Evolutionary conservation across 2,113 vertebrate species (phyloP).

Genomic region (Calonectris borealis): DNA sequence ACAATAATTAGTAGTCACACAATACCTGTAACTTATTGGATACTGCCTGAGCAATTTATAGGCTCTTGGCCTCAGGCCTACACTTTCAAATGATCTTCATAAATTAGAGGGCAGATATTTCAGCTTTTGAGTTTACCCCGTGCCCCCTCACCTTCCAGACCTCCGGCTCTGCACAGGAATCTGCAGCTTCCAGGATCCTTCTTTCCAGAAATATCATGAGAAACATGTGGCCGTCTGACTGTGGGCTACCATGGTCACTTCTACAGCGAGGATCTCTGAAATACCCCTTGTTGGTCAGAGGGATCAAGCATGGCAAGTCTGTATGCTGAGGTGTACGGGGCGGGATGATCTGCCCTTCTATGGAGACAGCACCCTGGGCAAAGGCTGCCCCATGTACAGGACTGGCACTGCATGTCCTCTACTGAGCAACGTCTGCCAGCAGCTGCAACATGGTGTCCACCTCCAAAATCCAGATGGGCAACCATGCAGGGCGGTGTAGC

Average conservation of each 20-base stretch:
- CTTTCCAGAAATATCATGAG: neutral
- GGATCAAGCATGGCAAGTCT: neutral
- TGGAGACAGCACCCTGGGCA: neutral
- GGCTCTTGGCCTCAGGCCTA: neutral
- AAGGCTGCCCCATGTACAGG: neutral
- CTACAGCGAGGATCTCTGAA: neutral
- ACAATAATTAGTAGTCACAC: neutral
- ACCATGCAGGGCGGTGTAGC: rapidly evolving
- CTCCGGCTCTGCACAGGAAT: neutral
- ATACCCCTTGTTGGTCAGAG: neutral
- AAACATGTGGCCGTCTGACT: neutral
- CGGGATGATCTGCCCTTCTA: neutral
- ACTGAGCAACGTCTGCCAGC: neutral
- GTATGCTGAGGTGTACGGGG: neutral
- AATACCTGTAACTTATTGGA: neutral
- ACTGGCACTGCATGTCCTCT: neutral
- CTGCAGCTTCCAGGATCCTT: neutral
- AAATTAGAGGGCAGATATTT: neutral
- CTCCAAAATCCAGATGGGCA: neutral
- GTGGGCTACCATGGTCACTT: neutral
- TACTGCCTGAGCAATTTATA: neutral
- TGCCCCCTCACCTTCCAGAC: neutral
- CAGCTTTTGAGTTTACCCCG: neutral
- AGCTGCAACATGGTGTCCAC: neutral
- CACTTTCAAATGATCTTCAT: neutral